Conservation (phyloP, 2,113 vertebrate species). For the Marmota monax region DNA sequence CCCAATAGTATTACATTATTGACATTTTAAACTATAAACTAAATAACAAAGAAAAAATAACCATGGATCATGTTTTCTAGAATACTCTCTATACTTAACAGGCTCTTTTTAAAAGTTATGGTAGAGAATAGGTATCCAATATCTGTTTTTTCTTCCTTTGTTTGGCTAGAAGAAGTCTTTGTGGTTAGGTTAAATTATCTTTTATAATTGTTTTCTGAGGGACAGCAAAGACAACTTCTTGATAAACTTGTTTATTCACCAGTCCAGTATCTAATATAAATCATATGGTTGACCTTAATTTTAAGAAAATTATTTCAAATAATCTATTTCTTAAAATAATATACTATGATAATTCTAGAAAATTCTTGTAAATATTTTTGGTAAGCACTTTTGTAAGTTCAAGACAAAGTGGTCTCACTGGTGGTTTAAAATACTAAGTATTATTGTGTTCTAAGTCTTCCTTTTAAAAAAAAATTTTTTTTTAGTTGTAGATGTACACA, state of each 20-base stretch:
- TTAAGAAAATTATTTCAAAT: constrained; percentile 57
- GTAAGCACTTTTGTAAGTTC: constrained; percentile 36
- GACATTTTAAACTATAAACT: constrained; percentile 11
- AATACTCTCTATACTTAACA: not conserved
- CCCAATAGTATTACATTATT: not conserved
- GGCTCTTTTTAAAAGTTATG: not conserved
- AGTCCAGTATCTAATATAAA: not conserved
- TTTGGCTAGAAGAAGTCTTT: not conserved
- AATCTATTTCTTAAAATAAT: not conserved
- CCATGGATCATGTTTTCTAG: not conserved
- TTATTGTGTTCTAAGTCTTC: not conserved
- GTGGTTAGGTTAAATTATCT: not conserved
- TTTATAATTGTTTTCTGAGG: constrained; percentile 54
- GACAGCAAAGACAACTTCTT: constrained; percentile 27
- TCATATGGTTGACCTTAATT: not conserved
- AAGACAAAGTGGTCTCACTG: not conserved
- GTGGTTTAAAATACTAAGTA: constrained; percentile 26
- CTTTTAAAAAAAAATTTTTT: not conserved
- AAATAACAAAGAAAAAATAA: constrained; percentile 44
- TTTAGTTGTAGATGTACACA: too few relatives aligned
- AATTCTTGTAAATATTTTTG: not conserved
- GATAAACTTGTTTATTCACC: constrained; percentile 43
- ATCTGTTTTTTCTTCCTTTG: not conserved
- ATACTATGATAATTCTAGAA: not conserved
- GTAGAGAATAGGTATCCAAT: not conserved